These are phyloP conservation scores for Blastomussa wellsi DNA, from an alignment of 92 coral and sea anemone species.

Conservation along the genomic window DNA sequence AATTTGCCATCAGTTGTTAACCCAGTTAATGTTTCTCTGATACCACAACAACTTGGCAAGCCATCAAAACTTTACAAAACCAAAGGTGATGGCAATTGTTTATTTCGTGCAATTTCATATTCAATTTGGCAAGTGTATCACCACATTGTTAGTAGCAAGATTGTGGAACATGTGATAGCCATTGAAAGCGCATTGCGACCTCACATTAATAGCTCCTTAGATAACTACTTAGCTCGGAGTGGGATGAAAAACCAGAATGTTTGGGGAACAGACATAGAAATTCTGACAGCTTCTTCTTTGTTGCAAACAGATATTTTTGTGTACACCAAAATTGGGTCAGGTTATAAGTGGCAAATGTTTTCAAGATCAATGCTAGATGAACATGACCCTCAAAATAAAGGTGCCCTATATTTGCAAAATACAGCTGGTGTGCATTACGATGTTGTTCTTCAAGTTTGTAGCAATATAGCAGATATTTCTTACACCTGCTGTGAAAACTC, in stretches of 20 bases:
- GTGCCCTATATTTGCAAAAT: slow-evolving; percentile 47
- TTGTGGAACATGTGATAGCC: slow-evolving; percentile 12
- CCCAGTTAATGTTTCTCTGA: too few relatives aligned
- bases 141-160: background rate
- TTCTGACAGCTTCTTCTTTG: slow-evolving; percentile 55
- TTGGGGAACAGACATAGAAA: slow-evolving; percentile 79
- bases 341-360: slow-evolving; percentile 50
- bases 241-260: slow-evolving; percentile 59
- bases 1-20: too few relatives aligned
- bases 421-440: slow-evolving; percentile 53
- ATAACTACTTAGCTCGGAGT: slow-evolving; percentile 40
- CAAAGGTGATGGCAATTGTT: too few relatives aligned
- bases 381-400: slow-evolving; percentile 11
- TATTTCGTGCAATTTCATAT: too few relatives aligned
- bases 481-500: slow-evolving; percentile 18
- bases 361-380: slow-evolving; percentile 51
- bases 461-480: slow-evolving; percentile 17
- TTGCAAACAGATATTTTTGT: slow-evolving; percentile 58
- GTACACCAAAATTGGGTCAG: slow-evolving; percentile 42
- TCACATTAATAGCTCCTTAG: slow-evolving; percentile 11
- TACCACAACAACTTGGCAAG: too few relatives aligned
- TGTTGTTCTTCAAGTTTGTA: slow-evolving; percentile 35
- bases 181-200: slow-evolving; percentile 6
- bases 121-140: too few relatives aligned
- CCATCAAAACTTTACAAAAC: too few relatives aligned